Conservation (phyloP, 2,888 invertebrate genomes). For the Mythimna albipuncta region DNA sequence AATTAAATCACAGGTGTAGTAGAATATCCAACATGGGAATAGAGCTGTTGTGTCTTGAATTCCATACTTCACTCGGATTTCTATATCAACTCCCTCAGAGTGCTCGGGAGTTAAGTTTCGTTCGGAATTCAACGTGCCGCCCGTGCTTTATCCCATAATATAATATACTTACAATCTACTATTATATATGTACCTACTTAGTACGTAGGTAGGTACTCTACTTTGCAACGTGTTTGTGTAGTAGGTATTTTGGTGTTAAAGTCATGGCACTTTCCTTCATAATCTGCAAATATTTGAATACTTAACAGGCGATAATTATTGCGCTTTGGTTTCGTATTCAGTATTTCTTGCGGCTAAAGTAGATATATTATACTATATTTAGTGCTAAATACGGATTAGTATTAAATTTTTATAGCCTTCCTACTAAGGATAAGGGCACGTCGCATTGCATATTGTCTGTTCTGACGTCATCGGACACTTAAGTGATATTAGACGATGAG, state of each 20-base stretch:
- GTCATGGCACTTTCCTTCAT: background rate
- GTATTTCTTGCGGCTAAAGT: conserved; percentile 7
- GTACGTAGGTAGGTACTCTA: too few species aligned
- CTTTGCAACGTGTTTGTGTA: conserved; percentile 2
- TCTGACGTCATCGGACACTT: conserved; percentile 44
- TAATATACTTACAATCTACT: too few species aligned
- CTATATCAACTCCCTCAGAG: too few species aligned
- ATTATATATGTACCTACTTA: too few species aligned
- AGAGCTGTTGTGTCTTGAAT: too few species aligned
- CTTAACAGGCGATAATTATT: background rate
- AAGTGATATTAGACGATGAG: conserved; percentile 30
- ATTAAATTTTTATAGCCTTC: conserved; percentile 18
- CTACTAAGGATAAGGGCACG: conserved; percentile 41
- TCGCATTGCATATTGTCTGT: conserved; percentile 6
- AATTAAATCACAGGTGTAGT: too few species aligned
- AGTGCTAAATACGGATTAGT: conserved; percentile 19
- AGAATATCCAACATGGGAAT: too few species aligned
- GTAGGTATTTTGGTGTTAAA: background rate
- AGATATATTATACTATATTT: background rate
- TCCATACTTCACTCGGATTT: too few species aligned
- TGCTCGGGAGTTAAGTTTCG: too few species aligned
- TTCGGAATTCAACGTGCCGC: too few species aligned
- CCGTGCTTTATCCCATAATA: too few species aligned
- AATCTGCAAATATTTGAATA: conserved; percentile 2
- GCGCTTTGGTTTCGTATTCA: conserved; percentile 3